Evolutionary conservation across 2,888 invertebrate species (phyloP), one percentile per base, ranked within the genome.

Genomic region (Caenorhabditis panamensis): DNA sequence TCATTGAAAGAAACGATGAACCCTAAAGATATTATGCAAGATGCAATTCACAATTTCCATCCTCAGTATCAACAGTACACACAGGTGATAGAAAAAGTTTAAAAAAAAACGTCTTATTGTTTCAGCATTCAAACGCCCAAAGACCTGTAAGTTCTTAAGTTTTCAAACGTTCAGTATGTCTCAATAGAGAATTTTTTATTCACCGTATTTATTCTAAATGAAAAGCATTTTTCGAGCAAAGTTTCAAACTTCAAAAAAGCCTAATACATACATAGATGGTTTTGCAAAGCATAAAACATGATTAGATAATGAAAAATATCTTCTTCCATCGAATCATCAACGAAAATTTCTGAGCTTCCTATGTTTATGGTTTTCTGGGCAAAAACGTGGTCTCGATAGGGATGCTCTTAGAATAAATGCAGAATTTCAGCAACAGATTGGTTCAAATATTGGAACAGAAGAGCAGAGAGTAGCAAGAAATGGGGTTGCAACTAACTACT

Each of bases 1-100:
- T 98, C 97, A 92, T 94, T 99, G 89, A 98, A 97, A 94, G 96
- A 93, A 86, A 93, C 93, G 16, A 93, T 93, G 92, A 93, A 93
- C 85, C 93, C 93, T 5, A 90, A 91, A 75, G 99, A 99, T 93
- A 99, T 99, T 92, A 97, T 99, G 97, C 97, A 97, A 91, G 99
- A 97, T 92, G 97, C 97, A 91, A 97, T 97, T 93, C 93, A 93
- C 88, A 93, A 93, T 89, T 93, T 93, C 91, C 99, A 99, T 93
- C 99, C 99, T 68, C 97, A 99, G 92, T 99, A 99, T 93, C 98
- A 99, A 92, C 98, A 99, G 92, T 99, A 99, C 93, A 97, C 97
- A 44, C 97, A 97, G 92, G 90, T 90, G 64, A 37, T 37, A 37
- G 47, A 58, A 20, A 1, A 41, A 37, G 44, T 13, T 59, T 18